Evolutionary conservation across 1,140 invertebrate species (phyloP).

Genomic region (Frieseomelitta varia): DNA sequence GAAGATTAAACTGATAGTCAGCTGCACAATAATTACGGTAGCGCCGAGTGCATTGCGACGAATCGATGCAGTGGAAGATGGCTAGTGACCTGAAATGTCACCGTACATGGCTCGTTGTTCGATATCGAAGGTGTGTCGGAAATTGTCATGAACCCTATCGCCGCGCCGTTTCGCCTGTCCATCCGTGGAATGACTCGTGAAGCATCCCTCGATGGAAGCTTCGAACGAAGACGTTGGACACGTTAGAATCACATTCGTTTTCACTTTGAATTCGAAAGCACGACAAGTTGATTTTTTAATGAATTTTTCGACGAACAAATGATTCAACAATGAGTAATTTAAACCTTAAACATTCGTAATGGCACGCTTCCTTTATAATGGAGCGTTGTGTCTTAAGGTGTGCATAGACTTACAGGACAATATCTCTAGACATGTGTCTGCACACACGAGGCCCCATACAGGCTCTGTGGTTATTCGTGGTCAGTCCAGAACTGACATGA

Average conservation of each 20-base stretch:
- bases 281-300: too few relatives aligned
- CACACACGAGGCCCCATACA: neutral
- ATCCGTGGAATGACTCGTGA: neutral
- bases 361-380: neutral
- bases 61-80: neutral
- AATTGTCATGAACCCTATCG: neutral
- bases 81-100: neutral
- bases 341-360: too few relatives aligned
- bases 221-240: neutral
- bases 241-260: neutral
- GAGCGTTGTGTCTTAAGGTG: neutral
- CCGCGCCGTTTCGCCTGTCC: neutral
- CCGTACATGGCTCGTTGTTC: neutral
- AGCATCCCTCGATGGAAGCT: neutral
- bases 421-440: neutral
- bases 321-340: too few relatives aligned
- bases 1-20: neutral
- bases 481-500: neutral
- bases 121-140: constrained; percentile 2
- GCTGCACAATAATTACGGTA: constrained; percentile 5
- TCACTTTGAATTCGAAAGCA: neutral
- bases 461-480: neutral
- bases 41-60: constrained; percentile 1
- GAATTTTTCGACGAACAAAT: too few relatives aligned
- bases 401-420: neutral